A percentile compares a stretch with the other conserved stretches of the same genome.
Evolutionary conservation across 2,888 invertebrate genomes (phyloP).

Genomic region (Stenurella melanura): DNA sequence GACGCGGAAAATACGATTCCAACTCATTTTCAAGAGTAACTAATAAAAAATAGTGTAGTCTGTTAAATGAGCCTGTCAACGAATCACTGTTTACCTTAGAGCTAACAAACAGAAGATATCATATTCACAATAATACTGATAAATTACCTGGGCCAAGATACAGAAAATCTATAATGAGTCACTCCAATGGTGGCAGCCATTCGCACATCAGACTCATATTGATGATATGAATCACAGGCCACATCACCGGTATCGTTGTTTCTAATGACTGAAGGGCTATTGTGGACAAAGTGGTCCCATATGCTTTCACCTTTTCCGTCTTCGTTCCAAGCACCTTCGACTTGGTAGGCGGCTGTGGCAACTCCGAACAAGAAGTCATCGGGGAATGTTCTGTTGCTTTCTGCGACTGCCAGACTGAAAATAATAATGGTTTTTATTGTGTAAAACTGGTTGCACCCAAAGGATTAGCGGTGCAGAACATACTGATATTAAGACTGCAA

Average conservation of each 20-base stretch:
- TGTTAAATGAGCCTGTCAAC: no score
- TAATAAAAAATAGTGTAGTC: no score
- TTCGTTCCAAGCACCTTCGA: constrained; percentile 56
- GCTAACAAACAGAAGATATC: no score
- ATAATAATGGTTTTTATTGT: no score
- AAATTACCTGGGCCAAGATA: constrained; percentile 82
- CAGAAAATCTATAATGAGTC: constrained; percentile 82
- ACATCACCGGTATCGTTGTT: constrained; percentile 78
- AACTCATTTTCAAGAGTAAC: no score
- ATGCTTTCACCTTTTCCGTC: constrained; percentile 78
- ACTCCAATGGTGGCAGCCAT: constrained; percentile 79
- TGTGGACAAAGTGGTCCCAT: constrained; percentile 81
- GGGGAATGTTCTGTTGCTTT: constrained; percentile 46
- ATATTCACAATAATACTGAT: no score
- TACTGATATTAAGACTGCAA: no score
- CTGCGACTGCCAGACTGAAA: constrained; percentile 1
- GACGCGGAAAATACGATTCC: no score
- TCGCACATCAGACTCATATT: constrained; percentile 77
- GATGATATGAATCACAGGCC: constrained; percentile 81
- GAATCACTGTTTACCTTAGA: no score
- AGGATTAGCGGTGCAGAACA: no score
- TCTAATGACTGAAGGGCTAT: constrained; percentile 73
- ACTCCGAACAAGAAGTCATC: constrained; percentile 51
- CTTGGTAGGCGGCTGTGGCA: constrained; percentile 55
- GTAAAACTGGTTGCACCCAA: no score